Base-by-base conservation (phyloP, 2,113 vertebrate species). In the Petromus typicus region DNA sequence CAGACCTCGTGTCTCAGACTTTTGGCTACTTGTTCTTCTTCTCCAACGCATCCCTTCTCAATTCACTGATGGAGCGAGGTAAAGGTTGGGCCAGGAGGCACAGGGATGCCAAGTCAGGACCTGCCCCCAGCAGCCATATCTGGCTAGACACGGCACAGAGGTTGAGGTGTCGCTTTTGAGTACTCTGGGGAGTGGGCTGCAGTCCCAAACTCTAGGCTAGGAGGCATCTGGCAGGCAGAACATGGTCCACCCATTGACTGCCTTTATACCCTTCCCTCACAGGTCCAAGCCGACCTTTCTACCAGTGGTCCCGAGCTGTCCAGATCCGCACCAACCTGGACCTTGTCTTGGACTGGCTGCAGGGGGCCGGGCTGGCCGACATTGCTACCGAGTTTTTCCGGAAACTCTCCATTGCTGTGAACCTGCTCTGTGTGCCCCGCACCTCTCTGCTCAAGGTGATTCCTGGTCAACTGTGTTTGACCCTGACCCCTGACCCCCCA, bases 21-120 rank as follows among this genome's bases (percentile, higher is more conserved):
- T 99, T 99, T 1, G 99, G 99, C 93, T 99, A 99, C 97, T 99
- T 99, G 95, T 99, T 99, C 97, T 99, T 99, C 98, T 99, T 99
- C 98, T 99, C 99, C 98, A 99, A 99, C 93, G 99, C 99, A 9
- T 99, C 99, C n/a, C 98, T 99, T 94, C 99, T 99, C 97, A 99
- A 99, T 95, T 99, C 99, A 3, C 97, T 99, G 95, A 98, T 99
- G 98, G 99, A 99, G 97, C 98, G 99, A 99, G 99, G 99, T 99
- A 97, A 98, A 97, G 40, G 25, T 27, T 45, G 7, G 85, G 34
- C 7, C 34, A 48, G 43, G 66, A 61, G 18, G 30, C 37, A 32
- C 27, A n/a, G 57, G 40, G 86, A 37, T 27, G 48, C 37, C 56
- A 7, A 75, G 56, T 87, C 3, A 27, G 86, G 63, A 71, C 7